A percentile compares a stretch with the other conserved stretches of the same genome.
Evolutionary conservation across 2,888 invertebrate genomes (phyloP).

Genomic region (Drosophila lacicola): DNA sequence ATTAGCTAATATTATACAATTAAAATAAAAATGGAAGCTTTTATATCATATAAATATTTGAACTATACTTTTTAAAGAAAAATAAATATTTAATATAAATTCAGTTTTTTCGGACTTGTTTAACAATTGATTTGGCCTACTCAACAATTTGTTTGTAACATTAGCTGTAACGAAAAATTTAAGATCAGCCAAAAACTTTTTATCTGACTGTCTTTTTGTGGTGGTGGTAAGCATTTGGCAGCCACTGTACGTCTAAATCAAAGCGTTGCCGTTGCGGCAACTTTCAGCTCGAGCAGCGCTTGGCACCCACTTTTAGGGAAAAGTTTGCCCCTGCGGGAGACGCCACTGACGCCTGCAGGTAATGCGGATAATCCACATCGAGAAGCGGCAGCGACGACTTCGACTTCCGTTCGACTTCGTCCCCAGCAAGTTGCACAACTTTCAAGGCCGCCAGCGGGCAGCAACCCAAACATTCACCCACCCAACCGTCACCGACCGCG

Average conservation of each 20-base stretch:
- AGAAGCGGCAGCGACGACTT: constrained; percentile 34
- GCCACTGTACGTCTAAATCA: too few relatives aligned
- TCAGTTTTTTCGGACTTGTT: not conserved
- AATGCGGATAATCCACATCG: constrained; percentile 53
- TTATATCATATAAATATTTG: too few relatives aligned
- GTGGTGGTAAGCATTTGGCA: constrained; percentile 4
- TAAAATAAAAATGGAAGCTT: not conserved
- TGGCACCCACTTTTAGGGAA: constrained; percentile 24
- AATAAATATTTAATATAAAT: not conserved
- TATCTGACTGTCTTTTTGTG: constrained; percentile 13
- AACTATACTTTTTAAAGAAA: not conserved
- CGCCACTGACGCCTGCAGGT: constrained; percentile 53
- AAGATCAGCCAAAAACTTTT: constrained; percentile 21
- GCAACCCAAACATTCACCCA: not conserved
- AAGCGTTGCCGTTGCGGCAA: constrained; percentile 16
- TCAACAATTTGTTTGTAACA: constrained; percentile 17
- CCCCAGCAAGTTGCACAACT: constrained; percentile 40
- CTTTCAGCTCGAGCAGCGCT: constrained; percentile 17
- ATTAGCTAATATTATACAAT: not conserved
- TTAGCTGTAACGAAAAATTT: not conserved
- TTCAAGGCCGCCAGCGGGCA: constrained; percentile 64
- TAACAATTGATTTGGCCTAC: constrained; percentile 26
- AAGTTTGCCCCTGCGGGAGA: constrained; percentile 34
- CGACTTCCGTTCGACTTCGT: constrained; percentile 52
- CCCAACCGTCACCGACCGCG: not conserved